Evolutionary conservation across 2,113 vertebrate genomes (phyloP), one percentile per base, ranked within the genome.

Genomic region (Carassius gibelio): DNA sequence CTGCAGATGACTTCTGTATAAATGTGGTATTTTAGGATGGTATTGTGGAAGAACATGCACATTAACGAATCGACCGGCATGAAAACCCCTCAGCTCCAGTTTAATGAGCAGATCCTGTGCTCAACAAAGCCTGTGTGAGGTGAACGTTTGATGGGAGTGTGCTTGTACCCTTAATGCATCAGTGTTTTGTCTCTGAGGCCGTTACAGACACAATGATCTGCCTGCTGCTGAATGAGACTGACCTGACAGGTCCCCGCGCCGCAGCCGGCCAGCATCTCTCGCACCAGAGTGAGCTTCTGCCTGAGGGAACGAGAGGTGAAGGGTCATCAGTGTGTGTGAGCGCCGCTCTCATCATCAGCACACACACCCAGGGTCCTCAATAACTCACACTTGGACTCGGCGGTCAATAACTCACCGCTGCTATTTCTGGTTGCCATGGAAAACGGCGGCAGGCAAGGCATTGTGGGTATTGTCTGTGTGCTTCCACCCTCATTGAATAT

Each of bases 221-320:
- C 3, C 17, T 42, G 50, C 26, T 59, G 55, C 76, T 78, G 76
- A 42, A n/a, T 59, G 77, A 64, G n/a, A n/a, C 59, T 80, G 7
- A 50, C 98, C 95, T 99, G 98, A 93, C 98, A 99, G 84, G 97
- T 98, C 62, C 98, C 98, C 0, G 98, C 98, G 0, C 98, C 98
- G 0, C 98, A 99, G 59, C 98, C 97, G 0, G 98, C 98, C 95
- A 99, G 92, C 98, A 99, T 99, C 95, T 99, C 98, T 94, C 92
- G 96, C 21, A 95, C 1, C 87, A 99, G 89, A 0, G 97, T 99
- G 92, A 99, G 92, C 91, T 97, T 95, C 89, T 97, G 94, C 91
- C 96, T 97, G 71, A 83, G 66, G 42, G 64, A 48, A 86, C 50
- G 52, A 64, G 19, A 64, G 61, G 23, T 14, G 14, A 34, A 62